Evolutionary conservation across 2,113 vertebrate genomes (phyloP).

Genomic region (Megaleporinus macrocephalus): DNA sequence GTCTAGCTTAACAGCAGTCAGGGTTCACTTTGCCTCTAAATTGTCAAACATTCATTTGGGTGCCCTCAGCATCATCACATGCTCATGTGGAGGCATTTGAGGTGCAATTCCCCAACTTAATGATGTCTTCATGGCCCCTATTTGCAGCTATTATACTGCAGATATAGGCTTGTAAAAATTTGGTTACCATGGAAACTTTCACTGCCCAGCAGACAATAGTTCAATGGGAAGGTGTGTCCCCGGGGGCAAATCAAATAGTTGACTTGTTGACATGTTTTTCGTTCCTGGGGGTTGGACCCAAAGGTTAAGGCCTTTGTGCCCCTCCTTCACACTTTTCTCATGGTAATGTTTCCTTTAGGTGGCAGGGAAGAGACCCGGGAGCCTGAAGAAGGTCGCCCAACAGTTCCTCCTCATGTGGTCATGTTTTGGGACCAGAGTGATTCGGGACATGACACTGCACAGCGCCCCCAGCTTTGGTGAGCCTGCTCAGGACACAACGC

Average conservation of each 20-base stretch:
- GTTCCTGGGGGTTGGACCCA: conserved; percentile 78
- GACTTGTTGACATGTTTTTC: conserved; percentile 86
- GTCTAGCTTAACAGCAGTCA: not conserved
- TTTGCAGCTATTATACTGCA: conserved; percentile 78
- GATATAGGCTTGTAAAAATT: conserved; percentile 82
- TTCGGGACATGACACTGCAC: conserved; percentile 98
- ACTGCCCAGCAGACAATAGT: conserved; percentile 76
- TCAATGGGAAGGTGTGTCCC: conserved; percentile 81
- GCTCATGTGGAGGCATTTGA: conserved; percentile 59
- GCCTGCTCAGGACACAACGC: conserved; percentile 51
- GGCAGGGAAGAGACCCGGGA: conserved; percentile 92
- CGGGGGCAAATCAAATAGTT: conserved; percentile 83
- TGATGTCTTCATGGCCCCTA: conserved; percentile 82
- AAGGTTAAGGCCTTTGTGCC: conserved; percentile 72
- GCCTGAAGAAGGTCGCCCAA: conserved; percentile 94
- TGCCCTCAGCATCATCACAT: conserved; percentile 51
- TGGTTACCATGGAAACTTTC: conserved; percentile 73
- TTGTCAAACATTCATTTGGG: conserved; percentile 30
- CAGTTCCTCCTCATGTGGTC: conserved; percentile 99
- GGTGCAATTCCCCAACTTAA: conserved; percentile 74
- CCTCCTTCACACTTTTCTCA: conserved; percentile 69
- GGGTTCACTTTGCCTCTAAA: not conserved
- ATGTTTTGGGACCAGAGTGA: conserved; percentile 97
- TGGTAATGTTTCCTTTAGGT: conserved; percentile 87
- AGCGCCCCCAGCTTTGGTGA: conserved; percentile 98